Evolutionary conservation across 2,888 invertebrate genomes (phyloP).

Genomic region (Thecophora atra): DNA sequence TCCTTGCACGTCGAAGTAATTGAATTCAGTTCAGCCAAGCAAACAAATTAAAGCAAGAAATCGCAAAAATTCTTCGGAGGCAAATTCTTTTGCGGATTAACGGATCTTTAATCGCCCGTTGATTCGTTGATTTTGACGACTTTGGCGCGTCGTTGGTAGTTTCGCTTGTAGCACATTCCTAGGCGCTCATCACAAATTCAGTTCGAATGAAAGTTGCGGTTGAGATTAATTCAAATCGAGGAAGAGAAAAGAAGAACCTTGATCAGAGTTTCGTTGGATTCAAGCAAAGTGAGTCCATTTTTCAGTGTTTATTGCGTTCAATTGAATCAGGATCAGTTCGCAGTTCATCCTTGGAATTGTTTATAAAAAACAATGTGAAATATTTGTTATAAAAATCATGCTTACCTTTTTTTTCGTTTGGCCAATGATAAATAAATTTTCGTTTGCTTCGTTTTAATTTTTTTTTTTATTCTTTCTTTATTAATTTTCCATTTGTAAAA

Average conservation of each 20-base stretch:
- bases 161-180: slow-evolving; percentile 10
- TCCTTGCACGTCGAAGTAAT: too few species aligned
- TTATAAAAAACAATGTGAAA: too few species aligned
- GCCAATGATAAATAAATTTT: neutral
- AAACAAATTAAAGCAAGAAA: slow-evolving; percentile 11
- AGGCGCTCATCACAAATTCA: slow-evolving; percentile 40
- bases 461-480: slow-evolving; percentile 18
- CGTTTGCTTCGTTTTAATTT: slow-evolving; percentile 17
- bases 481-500: slow-evolving; percentile 7
- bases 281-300: too few species aligned
- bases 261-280: too few species aligned
- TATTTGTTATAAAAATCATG: too few species aligned
- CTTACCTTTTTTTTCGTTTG: too few species aligned
- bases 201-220: neutral
- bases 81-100: slow-evolving; percentile 32
- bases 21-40: neutral
- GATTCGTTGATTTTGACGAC: slow-evolving; percentile 15
- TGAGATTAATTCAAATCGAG: too few species aligned
- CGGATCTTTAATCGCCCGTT: slow-evolving; percentile 14
- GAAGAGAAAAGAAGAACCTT: too few species aligned
- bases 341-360: too few species aligned
- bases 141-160: neutral
- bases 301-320: too few species aligned
- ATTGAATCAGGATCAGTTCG: too few species aligned
- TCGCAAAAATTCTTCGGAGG: slow-evolving; percentile 20